Conservation (phyloP, 2,888 invertebrate species). For the Athripsodes cinereus region DNA sequence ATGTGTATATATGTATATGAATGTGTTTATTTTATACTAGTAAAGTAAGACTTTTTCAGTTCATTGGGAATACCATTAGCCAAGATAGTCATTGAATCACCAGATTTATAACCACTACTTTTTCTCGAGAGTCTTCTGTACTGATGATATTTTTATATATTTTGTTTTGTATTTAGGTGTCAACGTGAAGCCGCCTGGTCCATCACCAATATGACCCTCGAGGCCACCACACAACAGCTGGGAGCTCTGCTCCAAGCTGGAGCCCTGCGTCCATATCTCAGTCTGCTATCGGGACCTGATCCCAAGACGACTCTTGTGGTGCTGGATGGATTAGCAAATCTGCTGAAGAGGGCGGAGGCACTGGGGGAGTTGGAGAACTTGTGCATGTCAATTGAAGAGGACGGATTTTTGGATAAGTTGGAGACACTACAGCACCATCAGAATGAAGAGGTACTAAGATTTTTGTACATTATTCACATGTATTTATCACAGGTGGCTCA, state of each 20-base stretch:
- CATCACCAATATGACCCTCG: conserved; percentile 86
- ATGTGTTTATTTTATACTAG: too few relatives aligned
- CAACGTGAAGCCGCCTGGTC: conserved; percentile 95
- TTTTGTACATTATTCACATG: too few relatives aligned
- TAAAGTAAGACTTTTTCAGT: too few relatives aligned
- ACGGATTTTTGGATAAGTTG: conserved; percentile 84
- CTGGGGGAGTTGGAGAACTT: conserved; percentile 69
- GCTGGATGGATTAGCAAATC: conserved; percentile 69
- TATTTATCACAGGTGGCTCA: too few relatives aligned
- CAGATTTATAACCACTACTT: too few relatives aligned
- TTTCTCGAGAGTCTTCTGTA: too few relatives aligned
- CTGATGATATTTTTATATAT: too few relatives aligned
- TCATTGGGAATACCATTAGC: too few relatives aligned
- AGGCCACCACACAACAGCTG: conserved; percentile 72
- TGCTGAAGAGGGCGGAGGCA: conserved; percentile 71
- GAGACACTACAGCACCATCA: conserved; percentile 86
- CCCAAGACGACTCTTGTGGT: conserved; percentile 73
- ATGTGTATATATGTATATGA: too few relatives aligned
- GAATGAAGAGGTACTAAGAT: conserved; percentile 81
- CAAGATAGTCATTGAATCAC: too few relatives aligned
- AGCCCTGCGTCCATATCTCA: conserved; percentile 71
- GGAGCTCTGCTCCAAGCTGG: conserved; percentile 62
- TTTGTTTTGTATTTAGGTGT: too few relatives aligned
- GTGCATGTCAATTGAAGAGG: conserved; percentile 80
- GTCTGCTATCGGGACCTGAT: conserved; percentile 70